Conservation (phyloP, 2,888 invertebrate species). For the Acanthosepion esculentum region DNA sequence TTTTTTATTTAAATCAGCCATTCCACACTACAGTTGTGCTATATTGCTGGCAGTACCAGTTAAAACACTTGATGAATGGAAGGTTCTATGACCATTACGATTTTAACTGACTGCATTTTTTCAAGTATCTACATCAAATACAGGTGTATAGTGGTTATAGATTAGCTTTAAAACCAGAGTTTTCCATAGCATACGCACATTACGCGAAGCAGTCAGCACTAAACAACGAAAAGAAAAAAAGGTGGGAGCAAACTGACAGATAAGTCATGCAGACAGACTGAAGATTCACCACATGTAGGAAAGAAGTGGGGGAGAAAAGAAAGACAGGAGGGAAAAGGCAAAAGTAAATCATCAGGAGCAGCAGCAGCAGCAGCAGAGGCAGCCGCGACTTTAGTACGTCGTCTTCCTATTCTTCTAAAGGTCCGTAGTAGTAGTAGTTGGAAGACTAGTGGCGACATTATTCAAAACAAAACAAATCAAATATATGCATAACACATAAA, state of each 20-base stretch:
- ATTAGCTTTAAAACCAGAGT: background rate
- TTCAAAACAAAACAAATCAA: no score
- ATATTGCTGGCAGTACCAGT: background rate
- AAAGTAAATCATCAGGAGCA: slow-evolving; percentile 10
- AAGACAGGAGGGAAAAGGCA: background rate
- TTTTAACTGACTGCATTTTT: background rate
- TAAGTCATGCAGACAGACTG: background rate
- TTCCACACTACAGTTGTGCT: background rate
- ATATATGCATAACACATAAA: background rate
- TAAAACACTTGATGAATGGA: slow-evolving; percentile 14
- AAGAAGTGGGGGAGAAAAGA: background rate
- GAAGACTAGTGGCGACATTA: background rate
- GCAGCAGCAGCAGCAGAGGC: background rate
- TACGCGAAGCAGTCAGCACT: background rate
- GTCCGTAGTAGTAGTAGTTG: slow-evolving; percentile 11
- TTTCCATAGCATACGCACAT: background rate
- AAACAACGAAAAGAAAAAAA: background rate
- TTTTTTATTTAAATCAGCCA: background rate
- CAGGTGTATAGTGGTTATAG: background rate
- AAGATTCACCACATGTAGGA: background rate
- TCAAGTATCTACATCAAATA: background rate
- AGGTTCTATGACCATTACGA: no score
- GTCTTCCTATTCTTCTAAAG: background rate
- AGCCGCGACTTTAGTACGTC: background rate
- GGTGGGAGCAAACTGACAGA: background rate